These are phyloP conservation scores for Thymelicus acteon DNA, from an alignment of 2,888 invertebrate species.

Conservation along the genomic window DNA sequence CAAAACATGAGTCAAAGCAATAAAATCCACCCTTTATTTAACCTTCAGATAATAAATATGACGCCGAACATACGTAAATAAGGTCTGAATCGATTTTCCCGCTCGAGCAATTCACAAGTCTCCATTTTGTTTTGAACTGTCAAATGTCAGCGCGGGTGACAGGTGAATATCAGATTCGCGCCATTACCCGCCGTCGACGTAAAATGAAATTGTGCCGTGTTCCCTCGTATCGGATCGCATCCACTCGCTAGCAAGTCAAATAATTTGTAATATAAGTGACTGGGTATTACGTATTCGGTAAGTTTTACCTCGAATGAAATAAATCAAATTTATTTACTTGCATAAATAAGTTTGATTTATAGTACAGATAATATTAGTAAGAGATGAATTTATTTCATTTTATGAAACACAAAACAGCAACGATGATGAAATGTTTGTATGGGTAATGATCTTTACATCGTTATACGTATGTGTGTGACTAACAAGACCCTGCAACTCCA, in stretches of 20 bases:
- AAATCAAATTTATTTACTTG: neutral
- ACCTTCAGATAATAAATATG: slow-evolving; percentile 8
- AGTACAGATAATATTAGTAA: too few species aligned
- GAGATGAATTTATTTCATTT: too few species aligned
- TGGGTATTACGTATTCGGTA: neutral
- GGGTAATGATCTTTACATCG: too few species aligned
- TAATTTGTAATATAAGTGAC: slow-evolving; percentile 7
- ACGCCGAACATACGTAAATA: slow-evolving; percentile 7
- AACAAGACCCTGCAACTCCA: too few species aligned
- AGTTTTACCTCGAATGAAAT: neutral
- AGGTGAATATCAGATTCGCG: slow-evolving; percentile 40
- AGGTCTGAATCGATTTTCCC: slow-evolving; percentile 11
- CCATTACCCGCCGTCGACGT: slow-evolving; percentile 37
- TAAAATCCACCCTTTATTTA: neutral
- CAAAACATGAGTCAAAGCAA: neutral
- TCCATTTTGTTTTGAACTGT: slow-evolving; percentile 35
- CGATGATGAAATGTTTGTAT: too few species aligned
- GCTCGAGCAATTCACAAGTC: slow-evolving; percentile 17
- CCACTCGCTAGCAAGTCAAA: slow-evolving; percentile 7
- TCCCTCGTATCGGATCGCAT: slow-evolving; percentile 19
- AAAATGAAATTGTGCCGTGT: slow-evolving; percentile 39
- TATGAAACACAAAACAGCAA: too few species aligned
- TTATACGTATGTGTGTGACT: too few species aligned
- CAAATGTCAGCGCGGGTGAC: slow-evolving; percentile 33
- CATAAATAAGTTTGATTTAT: too few species aligned